Percentiles rank a stretch among this genome's conserved stretches.
Evolutionary conservation across 1,140 invertebrate species (phyloP).

Genomic region (Probaryconus sp.): DNA sequence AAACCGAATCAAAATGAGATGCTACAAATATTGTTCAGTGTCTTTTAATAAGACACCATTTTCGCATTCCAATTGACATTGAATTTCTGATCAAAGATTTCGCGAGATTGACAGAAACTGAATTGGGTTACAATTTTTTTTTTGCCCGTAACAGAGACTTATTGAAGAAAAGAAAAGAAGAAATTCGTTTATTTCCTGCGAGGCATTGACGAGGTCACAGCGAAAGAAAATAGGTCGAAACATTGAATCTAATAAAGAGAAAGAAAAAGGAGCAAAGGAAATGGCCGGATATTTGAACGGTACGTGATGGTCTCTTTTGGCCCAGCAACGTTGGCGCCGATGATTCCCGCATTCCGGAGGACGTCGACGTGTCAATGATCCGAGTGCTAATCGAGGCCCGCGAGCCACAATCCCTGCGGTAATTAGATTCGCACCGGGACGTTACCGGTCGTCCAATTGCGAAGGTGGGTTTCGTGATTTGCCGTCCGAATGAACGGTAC

Average conservation of each 20-base stretch:
- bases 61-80: no score
- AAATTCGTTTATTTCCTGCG: slow-evolving; percentile 14
- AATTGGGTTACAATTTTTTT: no score
- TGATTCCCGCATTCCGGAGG: not conserved
- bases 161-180: not conserved
- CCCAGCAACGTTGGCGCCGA: slow-evolving; percentile 2
- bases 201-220: no score
- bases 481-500: not conserved
- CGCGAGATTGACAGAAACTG: no score
- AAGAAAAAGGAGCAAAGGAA: not conserved
- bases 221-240: slow-evolving; percentile 9
- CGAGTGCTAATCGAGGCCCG: not conserved
- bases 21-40: no score
- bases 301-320: not conserved
- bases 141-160: no score
- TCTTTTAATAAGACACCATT: no score
- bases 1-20: no score
- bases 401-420: slow-evolving; percentile 11
- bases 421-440: slow-evolving; percentile 14
- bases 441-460: not conserved
- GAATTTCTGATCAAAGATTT: no score
- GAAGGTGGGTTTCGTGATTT: not conserved
- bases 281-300: slow-evolving; percentile 2
- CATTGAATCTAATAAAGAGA: slow-evolving; percentile 4
- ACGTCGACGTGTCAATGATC: slow-evolving; percentile 8